Evolutionary conservation across 2,797 vertebrate species (phyloP), one percentile per base, ranked within the genome.

Genomic region (Syngnathus acus): DNA sequence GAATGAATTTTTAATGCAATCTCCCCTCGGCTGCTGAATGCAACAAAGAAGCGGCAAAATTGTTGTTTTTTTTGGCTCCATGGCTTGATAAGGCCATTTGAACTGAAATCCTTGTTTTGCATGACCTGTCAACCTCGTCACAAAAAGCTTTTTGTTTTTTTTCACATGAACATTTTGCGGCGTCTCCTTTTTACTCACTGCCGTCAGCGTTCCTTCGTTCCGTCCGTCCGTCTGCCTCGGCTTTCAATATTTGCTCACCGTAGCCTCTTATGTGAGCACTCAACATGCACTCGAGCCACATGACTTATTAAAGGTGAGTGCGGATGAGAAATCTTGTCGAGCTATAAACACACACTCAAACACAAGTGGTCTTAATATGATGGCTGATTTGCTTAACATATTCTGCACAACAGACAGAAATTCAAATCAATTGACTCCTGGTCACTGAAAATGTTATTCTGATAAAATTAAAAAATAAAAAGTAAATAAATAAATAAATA

Each of bases 1-100:
- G 76, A 79, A 86, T 89, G 80, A 87, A 85, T 89, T 81, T 89
- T 89, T 89, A 85, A 89, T 88, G 84, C 71, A 72, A 73, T 82
- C 79, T 78, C 77, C 81, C 71, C 5, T 10, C 65, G 82, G 79
- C 75, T 79, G 80, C 73, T 78, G 54, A 57, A 57, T 32, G 79
- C 75, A 79, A 77, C 80, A 74, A 72, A 83, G 73, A 73, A 70
- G 43, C n/a, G 42, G 42, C 65, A 0, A 48, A 68, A 66, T 68
- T 72, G 6, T 68, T 73, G 51, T 38, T 58, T 42, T 42, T 65
- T 73, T 53, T 50, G 53, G 63, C 37, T 59, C 62, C 66, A 60
- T 74, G 73, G 65, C 65, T 70, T 57, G 54, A 57, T 57, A 14
- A 37, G 26, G 11, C 2, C 6, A n/a, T 71, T 83, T 71, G 43